A percentile compares a stretch with the other conserved stretches of the same genome.
Evolutionary conservation across 2,113 vertebrate genomes (phyloP).

Genomic region (Nipponia nippon): DNA sequence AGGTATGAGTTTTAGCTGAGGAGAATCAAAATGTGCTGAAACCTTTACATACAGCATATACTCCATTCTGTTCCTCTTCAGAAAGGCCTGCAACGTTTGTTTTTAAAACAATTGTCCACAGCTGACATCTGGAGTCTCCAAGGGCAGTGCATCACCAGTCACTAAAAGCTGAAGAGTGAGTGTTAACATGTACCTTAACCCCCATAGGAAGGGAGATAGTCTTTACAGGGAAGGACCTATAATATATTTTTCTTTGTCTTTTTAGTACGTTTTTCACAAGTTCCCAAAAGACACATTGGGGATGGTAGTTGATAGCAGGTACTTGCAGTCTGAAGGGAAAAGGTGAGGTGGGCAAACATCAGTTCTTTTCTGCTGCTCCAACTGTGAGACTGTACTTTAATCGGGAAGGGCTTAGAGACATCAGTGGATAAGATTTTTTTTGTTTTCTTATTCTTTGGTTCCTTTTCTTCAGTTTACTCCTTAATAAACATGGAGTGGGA

Average conservation of each 20-base stretch:
- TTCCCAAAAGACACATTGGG: neutral
- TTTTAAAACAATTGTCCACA: neutral
- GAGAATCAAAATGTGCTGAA: neutral
- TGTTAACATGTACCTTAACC: neutral
- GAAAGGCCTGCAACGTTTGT: fast-evolving
- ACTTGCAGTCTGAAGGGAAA: neutral
- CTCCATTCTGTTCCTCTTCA: neutral
- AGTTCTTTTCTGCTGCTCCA: neutral
- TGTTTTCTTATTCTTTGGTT: neutral
- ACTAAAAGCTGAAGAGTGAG: neutral
- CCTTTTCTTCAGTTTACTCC: neutral
- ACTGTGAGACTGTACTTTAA: neutral
- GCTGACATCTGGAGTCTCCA: neutral
- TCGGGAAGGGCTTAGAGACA: neutral
- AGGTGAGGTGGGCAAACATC: neutral
- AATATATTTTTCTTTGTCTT: neutral
- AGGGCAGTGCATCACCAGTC: neutral
- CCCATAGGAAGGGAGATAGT: neutral
- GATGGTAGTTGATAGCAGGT: neutral
- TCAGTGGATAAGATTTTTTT: neutral
- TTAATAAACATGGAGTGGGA: neutral
- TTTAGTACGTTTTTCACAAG: neutral
- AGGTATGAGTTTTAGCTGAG: neutral
- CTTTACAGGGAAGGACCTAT: neutral
- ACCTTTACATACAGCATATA: neutral